These are phyloP conservation scores for Callopanchax toddi DNA, from an alignment of 2,113 vertebrate species.

Conservation along the genomic window DNA sequence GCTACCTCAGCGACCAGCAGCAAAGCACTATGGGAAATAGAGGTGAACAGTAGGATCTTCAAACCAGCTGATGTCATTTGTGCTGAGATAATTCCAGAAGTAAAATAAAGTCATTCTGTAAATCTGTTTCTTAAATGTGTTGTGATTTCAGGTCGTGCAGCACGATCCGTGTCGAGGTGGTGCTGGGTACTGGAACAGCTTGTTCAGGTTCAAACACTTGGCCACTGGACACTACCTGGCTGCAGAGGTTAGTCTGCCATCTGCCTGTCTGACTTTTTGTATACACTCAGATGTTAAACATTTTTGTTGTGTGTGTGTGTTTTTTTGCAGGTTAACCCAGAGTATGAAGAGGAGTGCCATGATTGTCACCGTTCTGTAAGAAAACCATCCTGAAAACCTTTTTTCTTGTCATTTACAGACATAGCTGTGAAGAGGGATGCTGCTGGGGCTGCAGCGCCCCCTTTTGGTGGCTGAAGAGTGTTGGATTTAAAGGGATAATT, in stretches of 20 bases:
- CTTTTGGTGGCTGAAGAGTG: no score
- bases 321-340: conserved; percentile 93
- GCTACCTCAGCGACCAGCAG: conserved; percentile 98
- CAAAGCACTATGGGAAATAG: conserved; percentile 98
- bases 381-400: conserved; percentile 24
- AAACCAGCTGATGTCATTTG: background rate
- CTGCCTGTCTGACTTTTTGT: background rate
- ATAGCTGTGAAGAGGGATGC: no score
- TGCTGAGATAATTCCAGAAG: background rate
- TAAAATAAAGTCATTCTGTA: background rate
- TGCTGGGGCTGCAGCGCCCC: no score
- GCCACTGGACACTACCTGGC: conserved; percentile 97
- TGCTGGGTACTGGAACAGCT: conserved; percentile 98
- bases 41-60: conserved; percentile 79
- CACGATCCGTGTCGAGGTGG: conserved; percentile 96
- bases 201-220: conserved; percentile 98
- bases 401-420: no score
- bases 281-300: background rate
- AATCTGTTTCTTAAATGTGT: background rate
- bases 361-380: conserved; percentile 93
- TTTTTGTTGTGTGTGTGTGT: conserved; percentile 23
- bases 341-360: conserved; percentile 94
- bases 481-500: no score
- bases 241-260: conserved; percentile 86
- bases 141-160: conserved; percentile 85